Percentiles rank a stretch among this genome's conserved stretches.
Conservation (phyloP, 53 echinoderm and acorn worm species). For the Patiria pectinifera region DNA sequence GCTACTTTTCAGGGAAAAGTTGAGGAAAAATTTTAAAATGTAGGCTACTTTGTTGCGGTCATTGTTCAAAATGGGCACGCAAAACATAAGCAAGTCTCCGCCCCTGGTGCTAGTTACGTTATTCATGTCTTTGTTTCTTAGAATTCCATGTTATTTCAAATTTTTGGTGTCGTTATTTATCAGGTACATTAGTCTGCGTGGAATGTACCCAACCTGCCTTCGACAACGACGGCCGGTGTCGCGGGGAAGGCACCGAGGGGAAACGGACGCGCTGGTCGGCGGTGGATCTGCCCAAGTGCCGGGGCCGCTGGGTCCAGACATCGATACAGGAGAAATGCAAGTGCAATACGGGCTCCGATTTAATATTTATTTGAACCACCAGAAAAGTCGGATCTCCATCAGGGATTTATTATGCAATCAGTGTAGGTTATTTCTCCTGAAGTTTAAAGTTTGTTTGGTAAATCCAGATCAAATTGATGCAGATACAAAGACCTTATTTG, state of each 20-base stretch:
- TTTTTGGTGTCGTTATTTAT: background rate
- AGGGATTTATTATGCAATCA: background rate
- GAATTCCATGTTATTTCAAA: background rate
- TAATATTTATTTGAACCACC: conserved; percentile 75
- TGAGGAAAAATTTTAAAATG: no score
- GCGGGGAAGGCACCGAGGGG: conserved; percentile 79
- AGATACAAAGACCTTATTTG: no score
- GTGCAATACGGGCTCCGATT: conserved; percentile 84
- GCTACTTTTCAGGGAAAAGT: no score
- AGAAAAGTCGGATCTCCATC: background rate
- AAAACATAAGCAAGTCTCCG: no score
- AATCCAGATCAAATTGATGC: no score
- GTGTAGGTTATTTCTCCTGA: no score
- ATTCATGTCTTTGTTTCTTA: no score
- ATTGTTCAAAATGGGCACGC: no score
- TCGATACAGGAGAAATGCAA: conserved; percentile 74
- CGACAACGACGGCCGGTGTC: conserved; percentile 75
- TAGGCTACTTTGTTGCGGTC: no score
- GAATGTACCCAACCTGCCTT: conserved; percentile 88
- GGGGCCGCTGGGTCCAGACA: conserved; percentile 83
- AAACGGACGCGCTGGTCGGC: conserved; percentile 82
- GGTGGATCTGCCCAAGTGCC: conserved; percentile 79
- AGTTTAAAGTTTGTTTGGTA: no score
- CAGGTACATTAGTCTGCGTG: conserved; percentile 82
- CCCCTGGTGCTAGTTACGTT: no score